phyloP scores from a whole-genome alignment of 2,888 invertebrate genomes.

The Apodemia hepburni region DNA sequence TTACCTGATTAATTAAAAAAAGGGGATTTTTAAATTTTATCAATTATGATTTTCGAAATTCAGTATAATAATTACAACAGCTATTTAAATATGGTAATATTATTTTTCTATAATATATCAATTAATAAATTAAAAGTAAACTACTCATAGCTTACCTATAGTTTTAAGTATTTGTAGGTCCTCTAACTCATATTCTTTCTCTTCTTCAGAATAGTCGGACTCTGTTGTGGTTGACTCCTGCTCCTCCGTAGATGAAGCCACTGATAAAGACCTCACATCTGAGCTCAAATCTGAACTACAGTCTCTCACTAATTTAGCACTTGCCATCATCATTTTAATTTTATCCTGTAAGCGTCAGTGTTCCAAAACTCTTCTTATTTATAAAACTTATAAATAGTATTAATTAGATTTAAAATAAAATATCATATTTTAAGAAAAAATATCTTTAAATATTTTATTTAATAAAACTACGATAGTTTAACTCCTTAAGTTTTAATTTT shows the following conservation, averaged over 20 bases:
- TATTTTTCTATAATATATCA: too few species aligned
- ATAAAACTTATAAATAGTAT: constrained; percentile 12
- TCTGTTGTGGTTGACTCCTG: constrained; percentile 78
- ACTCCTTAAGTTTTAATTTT: not conserved
- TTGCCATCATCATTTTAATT: constrained; percentile 75
- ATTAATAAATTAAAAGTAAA: not conserved
- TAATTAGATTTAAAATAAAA: not conserved
- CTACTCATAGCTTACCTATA: constrained; percentile 83
- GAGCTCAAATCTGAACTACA: constrained; percentile 75
- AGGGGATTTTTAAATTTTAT: too few species aligned
- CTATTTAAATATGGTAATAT: too few species aligned
- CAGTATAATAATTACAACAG: too few species aligned
- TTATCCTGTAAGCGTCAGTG: constrained; percentile 12
- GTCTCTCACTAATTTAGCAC: constrained; percentile 76
- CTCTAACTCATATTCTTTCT: constrained; percentile 85
- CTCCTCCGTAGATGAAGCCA: constrained; percentile 77
- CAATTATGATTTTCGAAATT: too few species aligned
- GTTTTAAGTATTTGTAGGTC: constrained; percentile 93
- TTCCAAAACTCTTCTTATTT: constrained; percentile 19
- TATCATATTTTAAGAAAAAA: too few species aligned
- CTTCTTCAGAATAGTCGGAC: constrained; percentile 78
- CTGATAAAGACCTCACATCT: constrained; percentile 70
- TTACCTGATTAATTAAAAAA: too few species aligned
- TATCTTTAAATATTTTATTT: not conserved
- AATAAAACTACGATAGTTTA: not conserved